Conservation (phyloP, 2,113 vertebrate genomes). For the Phrynosoma platyrhinos region DNA sequence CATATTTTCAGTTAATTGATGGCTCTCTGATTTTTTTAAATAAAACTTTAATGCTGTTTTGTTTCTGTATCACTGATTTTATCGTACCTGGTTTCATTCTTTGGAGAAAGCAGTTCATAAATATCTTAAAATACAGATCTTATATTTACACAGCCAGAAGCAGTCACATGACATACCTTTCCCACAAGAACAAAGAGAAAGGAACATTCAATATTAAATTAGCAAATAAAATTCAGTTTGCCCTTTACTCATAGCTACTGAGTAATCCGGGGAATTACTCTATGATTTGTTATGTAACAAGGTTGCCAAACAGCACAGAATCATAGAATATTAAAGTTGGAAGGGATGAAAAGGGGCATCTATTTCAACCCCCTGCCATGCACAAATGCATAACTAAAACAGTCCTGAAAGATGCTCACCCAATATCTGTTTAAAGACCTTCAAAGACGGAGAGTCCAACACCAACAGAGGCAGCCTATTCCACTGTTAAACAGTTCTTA, state of each 20-base stretch:
- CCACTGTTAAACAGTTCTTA: too few species aligned
- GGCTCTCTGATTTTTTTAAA: neutral
- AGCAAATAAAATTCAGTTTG: neutral
- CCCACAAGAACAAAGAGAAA: neutral
- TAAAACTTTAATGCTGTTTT: neutral
- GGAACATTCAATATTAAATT: neutral
- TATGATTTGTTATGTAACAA: neutral
- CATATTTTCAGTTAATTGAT: neutral
- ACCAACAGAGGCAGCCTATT: too few species aligned
- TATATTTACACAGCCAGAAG: neutral
- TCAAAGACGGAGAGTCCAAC: too few species aligned
- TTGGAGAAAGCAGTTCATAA: neutral
- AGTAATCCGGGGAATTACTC: neutral
- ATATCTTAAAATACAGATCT: neutral
- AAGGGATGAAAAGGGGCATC: too few species aligned
- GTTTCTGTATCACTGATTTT: neutral
- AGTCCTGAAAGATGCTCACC: neutral
- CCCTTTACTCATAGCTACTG: neutral
- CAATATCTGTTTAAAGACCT: too few species aligned
- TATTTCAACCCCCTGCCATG: too few species aligned
- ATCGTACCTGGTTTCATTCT: neutral
- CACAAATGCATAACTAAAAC: neutral
- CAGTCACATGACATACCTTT: neutral
- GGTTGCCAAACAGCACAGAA: neutral
- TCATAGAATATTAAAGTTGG: too few species aligned